phyloP scores from a whole-genome alignment of 2,888 invertebrate species.

The Chrysomela aeneicollis region DNA sequence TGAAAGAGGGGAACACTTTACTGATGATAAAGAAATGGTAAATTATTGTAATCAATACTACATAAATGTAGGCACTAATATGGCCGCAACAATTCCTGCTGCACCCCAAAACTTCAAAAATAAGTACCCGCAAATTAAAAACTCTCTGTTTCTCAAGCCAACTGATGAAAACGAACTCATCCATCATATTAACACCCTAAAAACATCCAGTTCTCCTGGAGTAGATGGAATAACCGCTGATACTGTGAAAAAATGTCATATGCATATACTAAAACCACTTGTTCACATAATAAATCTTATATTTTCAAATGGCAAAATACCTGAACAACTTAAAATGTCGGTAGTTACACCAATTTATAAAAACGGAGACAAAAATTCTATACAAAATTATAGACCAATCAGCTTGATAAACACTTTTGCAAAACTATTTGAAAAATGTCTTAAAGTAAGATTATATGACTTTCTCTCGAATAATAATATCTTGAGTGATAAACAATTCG shows the following conservation, averaged over 20 bases:
- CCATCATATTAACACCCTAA: constrained; percentile 2
- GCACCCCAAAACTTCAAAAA: constrained; percentile 10
- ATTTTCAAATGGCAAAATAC: constrained; percentile 4
- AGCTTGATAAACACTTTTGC: too few species aligned
- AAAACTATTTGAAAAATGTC: not conserved
- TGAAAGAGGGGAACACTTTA: constrained; percentile 3
- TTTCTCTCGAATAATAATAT: constrained; percentile 10
- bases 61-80: constrained; percentile 10
- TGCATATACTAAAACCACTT: not conserved
- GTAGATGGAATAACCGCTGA: constrained; percentile 2
- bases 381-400: constrained; percentile 3
- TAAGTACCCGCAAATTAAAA: constrained; percentile 1
- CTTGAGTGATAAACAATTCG: constrained; percentile 17
- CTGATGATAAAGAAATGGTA: constrained; percentile 15
- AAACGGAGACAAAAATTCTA: not conserved
- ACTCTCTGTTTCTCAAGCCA: not conserved
- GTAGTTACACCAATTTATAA: not conserved
- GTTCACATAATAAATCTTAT: not conserved
- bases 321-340: not conserved
- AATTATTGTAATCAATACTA: constrained; percentile 16
- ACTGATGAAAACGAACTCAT: constrained; percentile 9
- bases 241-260: constrained; percentile 10
- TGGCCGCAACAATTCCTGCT: not conserved
- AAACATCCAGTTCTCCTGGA: not conserved
- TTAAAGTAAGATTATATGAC: not conserved